phyloP scores from a whole-genome alignment of 2,888 invertebrate species.

The Embidobia sp. region DNA sequence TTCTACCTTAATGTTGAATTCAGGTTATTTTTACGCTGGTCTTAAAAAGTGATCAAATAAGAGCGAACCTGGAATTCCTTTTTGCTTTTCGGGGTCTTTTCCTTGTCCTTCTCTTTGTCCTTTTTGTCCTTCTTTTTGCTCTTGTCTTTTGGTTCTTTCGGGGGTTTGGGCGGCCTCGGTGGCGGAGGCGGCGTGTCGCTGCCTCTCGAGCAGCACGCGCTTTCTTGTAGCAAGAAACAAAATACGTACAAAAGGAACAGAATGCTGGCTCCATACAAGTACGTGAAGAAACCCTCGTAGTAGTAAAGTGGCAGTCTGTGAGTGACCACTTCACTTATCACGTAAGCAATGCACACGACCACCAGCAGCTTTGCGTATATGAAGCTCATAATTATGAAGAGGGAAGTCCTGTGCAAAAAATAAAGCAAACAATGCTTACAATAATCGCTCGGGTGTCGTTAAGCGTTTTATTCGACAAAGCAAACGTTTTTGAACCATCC shows the following conservation, averaged over 20 bases:
- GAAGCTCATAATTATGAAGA: slow-evolving; percentile 97
- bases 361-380: slow-evolving; percentile 97
- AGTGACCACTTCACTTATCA: slow-evolving; percentile 96
- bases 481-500: slow-evolving; percentile 14
- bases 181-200: slow-evolving; percentile 85
- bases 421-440: slow-evolving; percentile 53
- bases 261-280: slow-evolving; percentile 95
- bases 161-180: slow-evolving; percentile 84
- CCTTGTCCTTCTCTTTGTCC: slow-evolving; percentile 82
- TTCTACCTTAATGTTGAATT: no score
- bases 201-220: slow-evolving; percentile 90
- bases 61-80: slow-evolving; percentile 83
- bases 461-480: neutral
- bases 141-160: slow-evolving; percentile 88
- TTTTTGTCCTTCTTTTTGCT: slow-evolving; percentile 85
- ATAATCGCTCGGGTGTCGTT: slow-evolving; percentile 1
- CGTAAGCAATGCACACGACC: slow-evolving; percentile 96
- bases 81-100: slow-evolving; percentile 83
- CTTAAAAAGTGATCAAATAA: no score
- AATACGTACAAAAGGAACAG: slow-evolving; percentile 96
- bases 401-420: slow-evolving; percentile 90
- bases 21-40: no score
- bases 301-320: slow-evolving; percentile 95
- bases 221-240: slow-evolving; percentile 96
- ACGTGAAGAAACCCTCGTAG: slow-evolving; percentile 97